Percentiles rank a stretch among this genome's conserved stretches.
Conservation (phyloP, 2,113 vertebrate genomes). For the Plestiodon gilberti region DNA sequence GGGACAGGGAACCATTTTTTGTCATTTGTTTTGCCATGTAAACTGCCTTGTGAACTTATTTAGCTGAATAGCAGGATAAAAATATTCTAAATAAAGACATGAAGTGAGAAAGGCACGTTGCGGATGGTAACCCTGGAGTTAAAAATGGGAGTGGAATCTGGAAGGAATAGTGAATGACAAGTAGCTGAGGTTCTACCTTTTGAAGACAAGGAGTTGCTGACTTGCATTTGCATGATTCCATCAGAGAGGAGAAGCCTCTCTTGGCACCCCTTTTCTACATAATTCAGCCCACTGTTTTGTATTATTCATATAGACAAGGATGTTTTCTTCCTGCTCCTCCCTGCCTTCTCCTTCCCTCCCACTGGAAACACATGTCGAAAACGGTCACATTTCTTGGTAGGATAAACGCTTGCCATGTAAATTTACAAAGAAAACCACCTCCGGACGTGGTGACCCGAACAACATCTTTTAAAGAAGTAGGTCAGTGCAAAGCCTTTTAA, state of each 20-base stretch:
- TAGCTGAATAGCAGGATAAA: no score
- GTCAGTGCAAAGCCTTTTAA: constrained; percentile 20
- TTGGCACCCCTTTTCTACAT: constrained; percentile 42
- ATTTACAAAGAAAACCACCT: constrained; percentile 7
- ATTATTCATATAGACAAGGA: constrained; percentile 54
- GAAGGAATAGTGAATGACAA: constrained; percentile 32
- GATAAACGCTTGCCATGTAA: constrained; percentile 14
- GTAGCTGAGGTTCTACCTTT: constrained; percentile 36
- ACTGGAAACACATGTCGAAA: constrained; percentile 4
- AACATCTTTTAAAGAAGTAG: constrained; percentile 44
- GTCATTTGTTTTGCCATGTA: no score
- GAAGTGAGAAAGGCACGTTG: not conserved
- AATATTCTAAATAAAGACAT: no score
- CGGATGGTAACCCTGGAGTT: not conserved
- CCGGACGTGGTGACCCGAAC: not conserved
- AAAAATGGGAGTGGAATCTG: not conserved
- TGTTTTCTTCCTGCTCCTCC: not conserved
- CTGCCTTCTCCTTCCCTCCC: constrained; percentile 22
- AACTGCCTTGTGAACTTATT: no score
- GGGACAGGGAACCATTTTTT: no score
- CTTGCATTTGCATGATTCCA: constrained; percentile 56
- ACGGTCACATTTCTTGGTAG: not conserved
- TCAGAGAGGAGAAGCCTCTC: constrained; percentile 30
- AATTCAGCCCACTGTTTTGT: constrained; percentile 30
- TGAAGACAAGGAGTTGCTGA: constrained; percentile 11